phyloP scores from a whole-genome alignment of 2,113 vertebrate species.

The Tinamus guttatus region DNA sequence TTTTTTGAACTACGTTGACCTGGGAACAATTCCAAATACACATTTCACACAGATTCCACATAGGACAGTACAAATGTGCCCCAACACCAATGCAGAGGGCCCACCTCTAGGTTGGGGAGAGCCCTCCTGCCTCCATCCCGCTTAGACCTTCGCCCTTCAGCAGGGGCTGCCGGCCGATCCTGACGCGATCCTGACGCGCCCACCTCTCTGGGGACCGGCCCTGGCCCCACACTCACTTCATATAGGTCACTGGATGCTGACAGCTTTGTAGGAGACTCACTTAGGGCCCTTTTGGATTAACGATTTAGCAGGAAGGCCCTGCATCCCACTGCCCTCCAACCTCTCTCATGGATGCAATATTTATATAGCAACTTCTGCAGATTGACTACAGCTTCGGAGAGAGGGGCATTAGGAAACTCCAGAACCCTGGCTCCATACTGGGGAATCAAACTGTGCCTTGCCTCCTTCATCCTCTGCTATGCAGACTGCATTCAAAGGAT shows the following conservation, averaged over 20 bases:
- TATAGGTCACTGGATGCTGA: conserved; percentile 17
- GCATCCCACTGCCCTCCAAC: neutral
- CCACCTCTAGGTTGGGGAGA: neutral
- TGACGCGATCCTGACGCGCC: conserved; percentile 4
- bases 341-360: neutral
- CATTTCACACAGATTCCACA: neutral
- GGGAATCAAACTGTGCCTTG: conserved; percentile 47
- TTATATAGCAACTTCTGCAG: conserved; percentile 24
- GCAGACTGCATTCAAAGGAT: conserved; percentile 42
- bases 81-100: neutral
- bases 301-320: conserved; percentile 3
- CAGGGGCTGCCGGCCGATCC: neutral
- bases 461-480: conserved; percentile 26
- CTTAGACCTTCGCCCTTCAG: neutral
- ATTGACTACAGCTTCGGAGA: neutral
- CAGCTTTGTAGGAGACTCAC: conserved; percentile 7
- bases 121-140: neutral
- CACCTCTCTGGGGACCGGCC: neutral
- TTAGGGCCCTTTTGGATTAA: neutral
- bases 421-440: neutral
- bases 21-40: neutral
- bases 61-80: neutral
- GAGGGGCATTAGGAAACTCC: neutral
- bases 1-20: neutral
- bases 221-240: conserved; percentile 9